These are phyloP conservation scores for Caenorhabditis sp. DNA, from an alignment of 2,888 invertebrate species.

Conservation along the genomic window DNA sequence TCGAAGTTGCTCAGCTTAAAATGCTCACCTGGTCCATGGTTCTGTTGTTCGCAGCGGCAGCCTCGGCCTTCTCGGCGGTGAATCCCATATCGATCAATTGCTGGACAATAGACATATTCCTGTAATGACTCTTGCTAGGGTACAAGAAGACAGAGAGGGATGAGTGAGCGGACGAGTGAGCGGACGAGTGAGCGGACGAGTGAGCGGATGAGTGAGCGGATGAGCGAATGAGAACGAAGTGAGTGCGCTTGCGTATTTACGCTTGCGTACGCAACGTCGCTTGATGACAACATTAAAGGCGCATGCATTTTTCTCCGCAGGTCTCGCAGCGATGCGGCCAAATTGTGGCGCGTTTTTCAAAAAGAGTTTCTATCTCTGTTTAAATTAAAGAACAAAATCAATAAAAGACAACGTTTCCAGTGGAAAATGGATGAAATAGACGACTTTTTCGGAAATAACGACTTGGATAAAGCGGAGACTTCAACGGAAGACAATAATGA, in stretches of 20 bases:
- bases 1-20: background rate
- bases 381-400: too few relatives aligned
- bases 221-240: background rate
- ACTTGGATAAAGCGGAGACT: slow-evolving; percentile 56
- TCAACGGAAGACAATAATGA: slow-evolving; percentile 56
- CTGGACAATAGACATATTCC: slow-evolving; percentile 53
- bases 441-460: slow-evolving; percentile 65
- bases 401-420: background rate
- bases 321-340: slow-evolving; percentile 24
- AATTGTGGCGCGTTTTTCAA: slow-evolving; percentile 24
- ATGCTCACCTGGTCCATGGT: slow-evolving; percentile 30
- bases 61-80: slow-evolving; percentile 45
- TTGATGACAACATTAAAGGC: slow-evolving; percentile 25
- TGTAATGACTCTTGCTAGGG: background rate
- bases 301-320: background rate
- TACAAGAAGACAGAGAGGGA: background rate
- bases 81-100: slow-evolving; percentile 66
- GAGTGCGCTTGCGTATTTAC: background rate
- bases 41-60: slow-evolving; percentile 36
- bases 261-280: background rate
- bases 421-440: slow-evolving; percentile 56
- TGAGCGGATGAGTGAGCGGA: background rate
- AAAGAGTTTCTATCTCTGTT: slow-evolving; percentile 6
- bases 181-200: background rate
- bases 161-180: background rate